Percentiles rank a stretch among this genome's conserved stretches.
phyloP scores from a whole-genome alignment of 2,888 invertebrate genomes.

The Nasonia oneida region DNA sequence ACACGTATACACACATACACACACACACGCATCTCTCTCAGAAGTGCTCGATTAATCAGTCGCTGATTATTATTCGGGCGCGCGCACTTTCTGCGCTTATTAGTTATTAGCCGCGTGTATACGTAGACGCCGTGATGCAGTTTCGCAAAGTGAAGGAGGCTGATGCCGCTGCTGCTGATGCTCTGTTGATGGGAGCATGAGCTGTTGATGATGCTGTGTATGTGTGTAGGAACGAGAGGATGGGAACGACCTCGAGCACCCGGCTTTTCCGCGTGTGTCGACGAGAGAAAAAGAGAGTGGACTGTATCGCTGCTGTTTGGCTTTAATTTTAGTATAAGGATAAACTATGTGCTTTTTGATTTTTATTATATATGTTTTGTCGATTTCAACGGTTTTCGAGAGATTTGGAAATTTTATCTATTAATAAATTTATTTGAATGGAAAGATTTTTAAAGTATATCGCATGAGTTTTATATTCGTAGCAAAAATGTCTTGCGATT shows the following conservation, averaged over 20 bases:
- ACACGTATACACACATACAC: background rate
- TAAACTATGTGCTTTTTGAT: background rate
- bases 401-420: no score
- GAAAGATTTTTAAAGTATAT: no score
- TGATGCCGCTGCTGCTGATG: background rate
- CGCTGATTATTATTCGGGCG: conserved; percentile 13
- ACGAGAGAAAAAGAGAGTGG: background rate
- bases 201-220: background rate
- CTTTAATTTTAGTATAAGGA: background rate
- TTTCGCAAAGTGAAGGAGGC: conserved; percentile 32
- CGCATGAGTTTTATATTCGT: background rate
- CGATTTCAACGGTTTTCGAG: background rate
- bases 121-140: background rate
- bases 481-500: background rate
- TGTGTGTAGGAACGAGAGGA: conserved; percentile 16
- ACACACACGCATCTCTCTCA: background rate
- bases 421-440: no score
- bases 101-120: conserved; percentile 15
- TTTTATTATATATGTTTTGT: background rate
- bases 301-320: background rate
- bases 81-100: background rate
- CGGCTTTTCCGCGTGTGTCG: conserved; percentile 7
- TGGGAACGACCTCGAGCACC: conserved; percentile 34
- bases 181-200: background rate
- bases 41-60: conserved; percentile 45